Percentiles rank a stretch among this genome's conserved stretches.
Conservation (phyloP, 2,797 vertebrate genomes). For the Hyperoplus lanceolatus region DNA sequence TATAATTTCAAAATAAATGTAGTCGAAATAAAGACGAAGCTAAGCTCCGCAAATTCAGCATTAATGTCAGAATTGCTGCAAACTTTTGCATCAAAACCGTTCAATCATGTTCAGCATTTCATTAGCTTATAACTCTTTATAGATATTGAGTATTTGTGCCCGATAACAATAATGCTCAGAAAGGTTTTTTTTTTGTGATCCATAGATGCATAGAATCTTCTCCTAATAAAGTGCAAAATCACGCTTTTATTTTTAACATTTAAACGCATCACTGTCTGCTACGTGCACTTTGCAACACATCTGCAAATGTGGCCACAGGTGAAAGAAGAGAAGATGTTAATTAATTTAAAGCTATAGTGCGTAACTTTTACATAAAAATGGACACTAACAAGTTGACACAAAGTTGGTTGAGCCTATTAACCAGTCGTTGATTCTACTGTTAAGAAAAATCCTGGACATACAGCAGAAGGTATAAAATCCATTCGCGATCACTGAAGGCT, state of each 20-base stretch:
- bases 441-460: too few species aligned
- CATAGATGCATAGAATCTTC: not conserved
- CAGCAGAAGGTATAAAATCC: too few species aligned
- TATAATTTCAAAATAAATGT: conserved; percentile 1
- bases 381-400: too few species aligned
- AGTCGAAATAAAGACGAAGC: conserved; percentile 1
- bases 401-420: too few species aligned
- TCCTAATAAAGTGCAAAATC: not conserved
- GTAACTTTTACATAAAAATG: too few species aligned
- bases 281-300: conserved; percentile 26
- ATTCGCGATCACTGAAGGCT: too few species aligned
- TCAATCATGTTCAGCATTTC: conserved; percentile 3
- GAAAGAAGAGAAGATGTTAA: not conserved
- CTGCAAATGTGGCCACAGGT: conserved; percentile 4
- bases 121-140: conserved; percentile 33
- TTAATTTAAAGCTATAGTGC: too few species aligned
- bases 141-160: conserved; percentile 20
- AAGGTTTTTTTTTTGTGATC: not conserved
- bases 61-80: conserved; percentile 17
- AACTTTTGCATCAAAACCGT: conserved; percentile 23
- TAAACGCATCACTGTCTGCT: conserved; percentile 15
- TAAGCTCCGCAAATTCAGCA: not conserved
- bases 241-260: conserved; percentile 10
- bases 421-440: too few species aligned
- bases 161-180: conserved; percentile 31